phyloP scores from a whole-genome alignment of 2,797 vertebrate species.

The Lithobates pipiens region DNA sequence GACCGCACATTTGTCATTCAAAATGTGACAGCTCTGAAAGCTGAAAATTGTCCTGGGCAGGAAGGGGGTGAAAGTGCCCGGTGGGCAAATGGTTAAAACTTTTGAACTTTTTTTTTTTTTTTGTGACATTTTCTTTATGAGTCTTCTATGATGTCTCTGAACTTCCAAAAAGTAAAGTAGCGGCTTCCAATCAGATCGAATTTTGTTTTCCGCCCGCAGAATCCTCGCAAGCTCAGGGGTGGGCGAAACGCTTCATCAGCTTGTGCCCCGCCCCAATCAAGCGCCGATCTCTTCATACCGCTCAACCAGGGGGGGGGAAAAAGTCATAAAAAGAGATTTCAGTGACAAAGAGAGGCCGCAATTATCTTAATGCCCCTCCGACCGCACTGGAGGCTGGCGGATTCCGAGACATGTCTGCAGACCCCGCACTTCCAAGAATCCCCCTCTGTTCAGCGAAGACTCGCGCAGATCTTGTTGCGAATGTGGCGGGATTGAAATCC shows the following conservation, averaged over 20 bases:
- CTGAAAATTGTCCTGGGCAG: too few species aligned
- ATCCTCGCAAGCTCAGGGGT: conserved; percentile 19
- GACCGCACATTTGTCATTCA: too few species aligned
- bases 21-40: too few species aligned
- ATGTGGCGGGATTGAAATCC: conserved; percentile 31
- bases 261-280: not conserved
- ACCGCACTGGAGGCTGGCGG: conserved; percentile 15
- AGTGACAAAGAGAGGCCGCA: conserved; percentile 21
- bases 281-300: not conserved
- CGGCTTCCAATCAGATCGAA: conserved; percentile 45
- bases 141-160: too few species aligned
- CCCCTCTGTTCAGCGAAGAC: not conserved
- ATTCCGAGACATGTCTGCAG: conserved; percentile 29
- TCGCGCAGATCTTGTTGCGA: conserved; percentile 37
- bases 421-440: conserved; percentile 44
- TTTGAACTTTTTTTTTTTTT: too few species aligned
- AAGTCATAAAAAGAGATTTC: conserved; percentile 28
- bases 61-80: too few species aligned
- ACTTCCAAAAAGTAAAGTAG: not conserved
- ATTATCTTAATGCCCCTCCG: conserved; percentile 46
- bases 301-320: not conserved
- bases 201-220: conserved; percentile 38
- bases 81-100: too few species aligned
- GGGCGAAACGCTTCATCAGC: not conserved
- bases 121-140: too few species aligned